phyloP scores from a whole-genome alignment of 2,888 invertebrate genomes.

The Pachliopta kotzebuea region DNA sequence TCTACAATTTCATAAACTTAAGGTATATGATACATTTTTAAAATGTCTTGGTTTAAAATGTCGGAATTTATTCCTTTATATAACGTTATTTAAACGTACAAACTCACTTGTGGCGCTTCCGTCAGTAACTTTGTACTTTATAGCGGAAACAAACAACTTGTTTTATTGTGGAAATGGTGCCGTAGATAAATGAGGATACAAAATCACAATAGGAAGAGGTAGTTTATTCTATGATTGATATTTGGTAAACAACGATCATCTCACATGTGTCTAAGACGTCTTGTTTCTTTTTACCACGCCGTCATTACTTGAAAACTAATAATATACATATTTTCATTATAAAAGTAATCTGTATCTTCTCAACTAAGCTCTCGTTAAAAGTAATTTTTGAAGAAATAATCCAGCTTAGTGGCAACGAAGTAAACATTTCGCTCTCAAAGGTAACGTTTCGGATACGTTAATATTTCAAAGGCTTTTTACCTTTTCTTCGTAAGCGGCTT shows the following conservation, averaged over 20 bases:
- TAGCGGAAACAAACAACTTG: background rate
- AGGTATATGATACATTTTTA: background rate
- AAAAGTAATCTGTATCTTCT: too few relatives aligned
- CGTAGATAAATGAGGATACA: background rate
- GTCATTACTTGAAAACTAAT: too few relatives aligned
- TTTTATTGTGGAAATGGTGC: background rate
- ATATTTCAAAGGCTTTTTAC: constrained; percentile 14
- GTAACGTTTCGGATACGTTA: constrained; percentile 1
- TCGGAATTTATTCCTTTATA: background rate
- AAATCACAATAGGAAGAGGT: too few relatives aligned
- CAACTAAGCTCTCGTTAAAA: background rate
- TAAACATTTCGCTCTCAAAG: background rate
- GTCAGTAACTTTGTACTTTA: constrained; percentile 1
- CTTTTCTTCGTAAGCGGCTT: constrained; percentile 5
- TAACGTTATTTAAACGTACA: background rate
- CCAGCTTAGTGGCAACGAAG: background rate
- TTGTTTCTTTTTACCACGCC: too few relatives aligned
- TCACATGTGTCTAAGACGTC: too few relatives aligned
- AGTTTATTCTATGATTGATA: too few relatives aligned
- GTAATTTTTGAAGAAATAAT: constrained; percentile 9
- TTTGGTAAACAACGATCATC: too few relatives aligned
- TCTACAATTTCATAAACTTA: background rate
- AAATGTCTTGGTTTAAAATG: background rate
- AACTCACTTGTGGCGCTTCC: background rate
- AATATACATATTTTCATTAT: too few relatives aligned